phyloP scores from a whole-genome alignment of 2,888 invertebrate species.

The Kryphioiulus occultus region DNA sequence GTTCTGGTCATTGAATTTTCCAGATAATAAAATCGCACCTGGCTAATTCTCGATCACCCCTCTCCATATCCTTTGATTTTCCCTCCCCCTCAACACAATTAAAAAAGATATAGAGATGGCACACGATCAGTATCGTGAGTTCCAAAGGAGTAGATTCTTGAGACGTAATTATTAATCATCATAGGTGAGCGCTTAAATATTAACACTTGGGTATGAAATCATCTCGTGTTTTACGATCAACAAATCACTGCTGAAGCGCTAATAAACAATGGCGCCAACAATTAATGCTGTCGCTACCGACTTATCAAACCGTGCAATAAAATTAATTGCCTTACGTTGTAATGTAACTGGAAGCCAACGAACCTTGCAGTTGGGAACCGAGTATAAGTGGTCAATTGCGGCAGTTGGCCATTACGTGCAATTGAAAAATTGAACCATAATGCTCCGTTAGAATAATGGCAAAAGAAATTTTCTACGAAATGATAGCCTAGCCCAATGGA shows the following conservation, averaged over 20 bases:
- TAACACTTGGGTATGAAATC: background rate
- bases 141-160: background rate
- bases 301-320: background rate
- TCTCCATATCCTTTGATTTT: background rate
- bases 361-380: background rate
- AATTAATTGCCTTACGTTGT: constrained; percentile 5
- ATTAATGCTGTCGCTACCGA: background rate
- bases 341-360: background rate
- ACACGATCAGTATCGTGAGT: background rate
- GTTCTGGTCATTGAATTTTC: background rate
- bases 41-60: background rate
- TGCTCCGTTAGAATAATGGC: too few relatives aligned
- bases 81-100: background rate
- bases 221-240: background rate
- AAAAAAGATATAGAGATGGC: background rate
- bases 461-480: too few relatives aligned
- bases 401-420: background rate
- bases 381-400: background rate
- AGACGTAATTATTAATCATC: background rate
- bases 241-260: background rate
- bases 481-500: too few relatives aligned
- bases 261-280: constrained; percentile 5
- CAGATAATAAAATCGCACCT: background rate
- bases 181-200: background rate
- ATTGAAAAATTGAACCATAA: too few relatives aligned